These are phyloP conservation scores for Phaedon cochleariae DNA, from an alignment of 2,888 invertebrate genomes.

Conservation along the genomic window DNA sequence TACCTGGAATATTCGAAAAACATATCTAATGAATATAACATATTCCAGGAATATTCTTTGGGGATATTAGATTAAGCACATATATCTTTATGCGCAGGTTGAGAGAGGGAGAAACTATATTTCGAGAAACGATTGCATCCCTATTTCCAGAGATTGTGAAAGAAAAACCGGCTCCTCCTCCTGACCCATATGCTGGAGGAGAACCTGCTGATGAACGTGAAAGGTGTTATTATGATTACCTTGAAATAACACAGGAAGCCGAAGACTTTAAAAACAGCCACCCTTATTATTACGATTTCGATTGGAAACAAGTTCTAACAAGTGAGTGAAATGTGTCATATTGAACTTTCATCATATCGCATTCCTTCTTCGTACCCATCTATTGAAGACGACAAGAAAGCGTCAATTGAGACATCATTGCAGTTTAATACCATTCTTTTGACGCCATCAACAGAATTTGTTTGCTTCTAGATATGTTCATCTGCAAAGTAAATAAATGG, in stretches of 20 bases:
- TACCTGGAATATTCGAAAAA: no score
- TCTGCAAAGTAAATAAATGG: no score
- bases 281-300: constrained; percentile 65
- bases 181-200: constrained; percentile 53
- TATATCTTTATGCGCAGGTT: constrained; percentile 55
- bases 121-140: constrained; percentile 71
- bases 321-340: constrained; percentile 36
- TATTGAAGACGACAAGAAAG: no score
- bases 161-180: constrained; percentile 61
- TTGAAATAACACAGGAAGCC: constrained; percentile 56
- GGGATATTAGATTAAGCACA: no score
- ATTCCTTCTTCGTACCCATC: no score
- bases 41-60: no score
- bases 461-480: no score
- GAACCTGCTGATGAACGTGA: constrained; percentile 40
- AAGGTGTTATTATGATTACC: constrained; percentile 60
- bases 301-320: constrained; percentile 66
- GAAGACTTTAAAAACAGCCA: constrained; percentile 62
- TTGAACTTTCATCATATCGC: not conserved
- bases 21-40: no score
- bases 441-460: no score
- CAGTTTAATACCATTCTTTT: no score
- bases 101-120: constrained; percentile 69
- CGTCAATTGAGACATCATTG: no score
- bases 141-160: constrained; percentile 70